A percentile compares a stretch with the other conserved stretches of the same genome.
Evolutionary conservation across 2,888 invertebrate species (phyloP).

Genomic region (Digitonthophagus gazella): DNA sequence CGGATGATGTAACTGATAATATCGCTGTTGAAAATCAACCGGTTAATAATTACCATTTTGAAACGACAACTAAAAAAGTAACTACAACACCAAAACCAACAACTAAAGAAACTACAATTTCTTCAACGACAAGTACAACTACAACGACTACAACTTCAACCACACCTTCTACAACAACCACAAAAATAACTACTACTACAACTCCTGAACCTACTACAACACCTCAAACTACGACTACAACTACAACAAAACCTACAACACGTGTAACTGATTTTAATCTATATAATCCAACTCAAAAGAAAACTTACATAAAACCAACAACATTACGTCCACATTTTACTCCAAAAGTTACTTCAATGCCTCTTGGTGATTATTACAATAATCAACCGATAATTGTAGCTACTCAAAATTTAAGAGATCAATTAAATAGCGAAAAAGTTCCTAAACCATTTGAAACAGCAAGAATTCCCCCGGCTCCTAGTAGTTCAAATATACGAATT

Average conservation of each 20-base stretch:
- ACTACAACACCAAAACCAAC: constrained; percentile 26
- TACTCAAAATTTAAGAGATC: constrained; percentile 47
- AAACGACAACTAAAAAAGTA: constrained; percentile 29
- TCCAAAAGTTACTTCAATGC: constrained; percentile 47
- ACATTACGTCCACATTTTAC: constrained; percentile 23
- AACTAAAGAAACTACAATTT: constrained; percentile 26
- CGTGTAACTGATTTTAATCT: constrained; percentile 16
- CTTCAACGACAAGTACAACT: constrained; percentile 32
- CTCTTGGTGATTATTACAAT: constrained; percentile 48
- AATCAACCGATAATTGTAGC: constrained; percentile 45
- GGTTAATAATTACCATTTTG: too few species aligned
- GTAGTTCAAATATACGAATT: constrained; percentile 63
- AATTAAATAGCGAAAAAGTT: constrained; percentile 47
- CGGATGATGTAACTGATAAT: constrained; percentile 40
- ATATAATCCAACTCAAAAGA: constrained; percentile 15
- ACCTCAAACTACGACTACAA: constrained; percentile 27
- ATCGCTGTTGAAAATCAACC: constrained; percentile 41
- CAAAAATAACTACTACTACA: constrained; percentile 1
- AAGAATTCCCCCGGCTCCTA: constrained; percentile 45
- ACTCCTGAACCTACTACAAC: constrained; percentile 28
- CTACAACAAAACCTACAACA: constrained; percentile 24
- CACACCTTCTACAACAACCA: constrained; percentile 23
- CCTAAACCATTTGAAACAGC: constrained; percentile 41
- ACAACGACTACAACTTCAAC: constrained; percentile 26
- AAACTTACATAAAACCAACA: constrained; percentile 21